Evolutionary conservation across 2,797 vertebrate genomes (phyloP), one percentile per base, ranked within the genome.

Genomic region (Enteromius mattozi): DNA sequence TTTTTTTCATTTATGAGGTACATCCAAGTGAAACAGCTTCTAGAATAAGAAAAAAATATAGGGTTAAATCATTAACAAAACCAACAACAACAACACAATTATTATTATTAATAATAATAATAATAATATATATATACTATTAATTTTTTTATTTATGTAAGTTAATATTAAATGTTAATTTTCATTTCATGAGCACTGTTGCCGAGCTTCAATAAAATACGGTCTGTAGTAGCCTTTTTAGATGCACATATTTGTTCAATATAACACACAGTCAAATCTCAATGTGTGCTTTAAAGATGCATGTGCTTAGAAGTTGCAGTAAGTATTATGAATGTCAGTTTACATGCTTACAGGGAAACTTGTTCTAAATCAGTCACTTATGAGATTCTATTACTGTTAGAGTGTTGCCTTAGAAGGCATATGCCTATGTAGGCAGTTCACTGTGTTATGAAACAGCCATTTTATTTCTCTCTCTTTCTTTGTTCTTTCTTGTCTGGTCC

Each of bases 401-500:
- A 66, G 19, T 35, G 16, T 19, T 3, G 3, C 63, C 63, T 21
- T 21, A 17, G 24, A 63, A 71, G 21, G 27, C 24, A 61, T 17
- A 10, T 51, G n/a, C 10, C 3, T 63, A 33, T 56, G 49, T 59
- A 40, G 47, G 5, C 4, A 71, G 79, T 68, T 56, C 47, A 59
- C 49, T 59, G 12, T 27, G 40, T 42, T 59, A 65, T 30, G 81
- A 65, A 76, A 83, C 70, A 2, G 71, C 6, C 10, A 21, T n/a
- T 76, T 68, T 33, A 9, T 83, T 49, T 54, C 3, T 75, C 10
- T 27, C n/a, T 86, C 66, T 30, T 37, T 66, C 84, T 83, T 80
- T 78, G 56, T 78, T 76, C 61, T 56, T 24, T 70, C 45, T 71
- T 66, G 72, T 78, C 74, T 77, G 68, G 71, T 81, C 78, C 68